phyloP scores from a whole-genome alignment of 2,797 vertebrate genomes.

The Mycteria americana region DNA sequence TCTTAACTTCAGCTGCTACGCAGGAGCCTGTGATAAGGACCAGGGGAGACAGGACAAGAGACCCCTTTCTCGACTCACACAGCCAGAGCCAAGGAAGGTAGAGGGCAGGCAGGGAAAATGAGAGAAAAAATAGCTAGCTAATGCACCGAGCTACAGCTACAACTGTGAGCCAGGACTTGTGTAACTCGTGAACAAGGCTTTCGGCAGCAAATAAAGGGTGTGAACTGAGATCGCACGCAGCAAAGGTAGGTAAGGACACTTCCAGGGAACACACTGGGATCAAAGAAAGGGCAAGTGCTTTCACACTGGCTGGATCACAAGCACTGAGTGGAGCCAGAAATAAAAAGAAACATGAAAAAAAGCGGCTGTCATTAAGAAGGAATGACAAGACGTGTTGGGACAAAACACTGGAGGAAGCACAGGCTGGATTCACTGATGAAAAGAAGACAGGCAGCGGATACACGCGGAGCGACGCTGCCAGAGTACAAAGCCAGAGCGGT shows the following conservation, averaged over 20 bases:
- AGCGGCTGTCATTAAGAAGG: not conserved
- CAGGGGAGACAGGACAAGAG: not conserved
- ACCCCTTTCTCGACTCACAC: not conserved
- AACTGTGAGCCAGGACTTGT: not conserved
- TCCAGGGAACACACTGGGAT: not conserved
- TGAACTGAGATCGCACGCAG: not conserved
- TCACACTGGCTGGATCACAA: constrained; percentile 10
- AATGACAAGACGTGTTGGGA: constrained; percentile 11
- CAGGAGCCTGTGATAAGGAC: not conserved
- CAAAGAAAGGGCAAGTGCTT: constrained; percentile 30
- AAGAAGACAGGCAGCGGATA: not conserved
- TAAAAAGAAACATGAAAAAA: constrained; percentile 9
- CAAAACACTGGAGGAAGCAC: constrained; percentile 18
- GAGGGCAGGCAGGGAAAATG: not conserved
- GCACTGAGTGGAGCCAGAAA: not conserved
- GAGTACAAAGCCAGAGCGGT: not conserved
- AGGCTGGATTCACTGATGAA: constrained; percentile 11
- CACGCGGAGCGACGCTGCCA: rapidly evolving
- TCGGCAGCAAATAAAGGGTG: not conserved
- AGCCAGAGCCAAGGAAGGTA: not conserved
- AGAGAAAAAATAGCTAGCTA: not conserved
- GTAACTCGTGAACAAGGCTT: not conserved
- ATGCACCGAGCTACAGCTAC: not conserved
- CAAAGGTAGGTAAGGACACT: not conserved
- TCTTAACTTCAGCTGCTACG: not conserved